Percentiles rank a stretch among this genome's conserved stretches.
These are phyloP conservation scores for Sminthurinus aureus DNA, from an alignment of 2,888 invertebrate species.

Conservation along the genomic window DNA sequence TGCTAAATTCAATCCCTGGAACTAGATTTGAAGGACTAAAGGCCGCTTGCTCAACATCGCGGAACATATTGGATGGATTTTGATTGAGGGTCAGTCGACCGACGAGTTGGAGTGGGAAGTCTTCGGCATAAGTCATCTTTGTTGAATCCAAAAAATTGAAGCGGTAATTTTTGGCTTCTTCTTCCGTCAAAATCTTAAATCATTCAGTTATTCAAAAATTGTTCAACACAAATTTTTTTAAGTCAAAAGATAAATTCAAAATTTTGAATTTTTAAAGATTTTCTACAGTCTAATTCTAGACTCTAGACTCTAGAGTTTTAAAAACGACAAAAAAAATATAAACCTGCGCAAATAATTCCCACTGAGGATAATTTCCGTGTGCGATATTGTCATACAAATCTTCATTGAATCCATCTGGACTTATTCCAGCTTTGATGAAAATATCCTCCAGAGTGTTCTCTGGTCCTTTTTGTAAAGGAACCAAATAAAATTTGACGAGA, in stretches of 20 bases:
- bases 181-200: constrained; percentile 53
- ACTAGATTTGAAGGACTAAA: constrained; percentile 63
- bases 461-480: constrained; percentile 64
- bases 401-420: constrained; percentile 63
- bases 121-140: constrained; percentile 60
- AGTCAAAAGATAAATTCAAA: too few relatives aligned
- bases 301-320: too few relatives aligned
- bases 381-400: constrained; percentile 64
- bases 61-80: constrained; percentile 64
- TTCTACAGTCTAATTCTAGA: too few relatives aligned
- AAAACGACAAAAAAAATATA: too few relatives aligned
- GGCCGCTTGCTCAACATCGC: constrained; percentile 64
- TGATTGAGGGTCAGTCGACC: constrained; percentile 63
- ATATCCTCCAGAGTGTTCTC: constrained; percentile 62
- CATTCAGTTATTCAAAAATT: too few relatives aligned
- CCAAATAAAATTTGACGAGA: constrained; percentile 80
- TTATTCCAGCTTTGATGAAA: constrained; percentile 61
- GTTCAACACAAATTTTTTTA: too few relatives aligned
- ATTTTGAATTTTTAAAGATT: too few relatives aligned
- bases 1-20: constrained; percentile 56
- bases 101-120: constrained; percentile 63
- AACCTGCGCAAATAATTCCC: constrained; percentile 65
- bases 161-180: constrained; percentile 44
- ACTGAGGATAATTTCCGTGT: constrained; percentile 63
- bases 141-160: constrained; percentile 24